Evolutionary conservation across 2,113 vertebrate species (phyloP).

Genomic region (Pao palembangensis): DNA sequence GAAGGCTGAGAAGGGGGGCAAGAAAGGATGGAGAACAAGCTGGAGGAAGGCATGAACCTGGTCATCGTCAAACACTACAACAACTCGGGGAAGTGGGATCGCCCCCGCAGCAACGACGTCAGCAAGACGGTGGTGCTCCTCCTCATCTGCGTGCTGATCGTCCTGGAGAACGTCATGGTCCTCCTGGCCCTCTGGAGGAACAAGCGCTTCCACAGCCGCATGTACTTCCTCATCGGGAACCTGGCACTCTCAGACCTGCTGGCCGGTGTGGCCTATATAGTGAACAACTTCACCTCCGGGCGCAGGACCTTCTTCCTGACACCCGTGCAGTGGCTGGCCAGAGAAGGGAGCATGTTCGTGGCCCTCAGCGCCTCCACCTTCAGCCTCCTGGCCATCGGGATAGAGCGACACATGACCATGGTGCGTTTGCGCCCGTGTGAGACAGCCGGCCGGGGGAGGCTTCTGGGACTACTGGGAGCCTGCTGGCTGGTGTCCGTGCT

Average conservation of each 20-base stretch:
- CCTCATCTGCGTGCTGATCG: slow-evolving; percentile 73
- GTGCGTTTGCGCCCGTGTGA: slow-evolving; percentile 74
- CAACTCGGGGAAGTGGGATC: slow-evolving; percentile 75
- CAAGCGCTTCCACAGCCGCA: slow-evolving; percentile 78
- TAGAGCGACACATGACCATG: slow-evolving; percentile 80
- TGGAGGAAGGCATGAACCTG: slow-evolving; percentile 67
- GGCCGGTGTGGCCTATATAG: slow-evolving; percentile 76
- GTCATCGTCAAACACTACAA: slow-evolving; percentile 75
- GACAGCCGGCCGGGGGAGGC: slow-evolving; percentile 66
- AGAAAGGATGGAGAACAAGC: slow-evolving; percentile 44
- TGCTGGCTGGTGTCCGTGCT: slow-evolving; percentile 77
- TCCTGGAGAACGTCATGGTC: slow-evolving; percentile 76
- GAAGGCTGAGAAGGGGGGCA: slow-evolving; percentile 50
- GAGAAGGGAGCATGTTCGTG: slow-evolving; percentile 81
- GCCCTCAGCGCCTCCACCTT: slow-evolving; percentile 78
- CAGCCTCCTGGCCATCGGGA: slow-evolving; percentile 77
- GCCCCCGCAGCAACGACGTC: slow-evolving; percentile 35
- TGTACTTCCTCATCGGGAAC: slow-evolving; percentile 79
- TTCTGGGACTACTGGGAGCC: slow-evolving; percentile 70
- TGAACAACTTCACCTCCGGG: slow-evolving; percentile 77
- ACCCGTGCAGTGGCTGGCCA: slow-evolving; percentile 71
- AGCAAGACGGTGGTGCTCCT: slow-evolving; percentile 70
- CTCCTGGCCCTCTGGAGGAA: slow-evolving; percentile 75
- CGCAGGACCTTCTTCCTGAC: slow-evolving; percentile 70
- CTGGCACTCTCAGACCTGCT: slow-evolving; percentile 78